A percentile compares a stretch with the other conserved stretches of the same genome.
These are phyloP conservation scores for Entelurus aequoreus DNA, from an alignment of 2,113 vertebrate species.

Conservation along the genomic window DNA sequence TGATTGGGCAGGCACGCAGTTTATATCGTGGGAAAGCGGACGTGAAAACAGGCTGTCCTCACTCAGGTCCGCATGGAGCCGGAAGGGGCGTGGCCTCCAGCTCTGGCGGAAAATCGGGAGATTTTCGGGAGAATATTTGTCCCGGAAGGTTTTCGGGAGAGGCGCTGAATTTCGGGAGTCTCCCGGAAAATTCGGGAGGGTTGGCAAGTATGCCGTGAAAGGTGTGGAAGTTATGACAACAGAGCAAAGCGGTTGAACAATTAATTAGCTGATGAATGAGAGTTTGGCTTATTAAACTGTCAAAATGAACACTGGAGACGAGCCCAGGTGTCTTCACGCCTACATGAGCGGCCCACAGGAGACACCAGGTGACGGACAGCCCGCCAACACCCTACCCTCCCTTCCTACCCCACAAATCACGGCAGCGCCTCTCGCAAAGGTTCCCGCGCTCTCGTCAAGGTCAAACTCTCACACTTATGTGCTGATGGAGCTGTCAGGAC, in stretches of 20 bases:
- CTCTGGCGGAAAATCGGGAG: too few relatives aligned
- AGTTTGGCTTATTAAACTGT: constrained; percentile 36
- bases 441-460: constrained; percentile 38
- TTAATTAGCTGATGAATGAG: constrained; percentile 46
- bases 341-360: constrained; percentile 17
- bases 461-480: constrained; percentile 36
- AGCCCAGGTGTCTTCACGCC: constrained; percentile 22
- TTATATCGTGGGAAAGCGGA: too few relatives aligned
- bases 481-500: constrained; percentile 28
- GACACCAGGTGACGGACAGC: constrained; percentile 39
- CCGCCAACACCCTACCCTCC: constrained; percentile 40
- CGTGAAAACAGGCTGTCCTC: too few relatives aligned
- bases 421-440: constrained; percentile 35
- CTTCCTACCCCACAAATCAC: constrained; percentile 12
- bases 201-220: too few relatives aligned
- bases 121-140: too few relatives aligned
- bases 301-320: constrained; percentile 36
- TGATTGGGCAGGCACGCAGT: too few relatives aligned
- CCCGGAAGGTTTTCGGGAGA: too few relatives aligned
- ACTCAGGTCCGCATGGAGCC: too few relatives aligned
- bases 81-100: too few relatives aligned
- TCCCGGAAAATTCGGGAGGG: too few relatives aligned
- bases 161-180: too few relatives aligned
- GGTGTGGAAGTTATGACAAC: constrained; percentile 26
- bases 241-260: constrained; percentile 36